Evolutionary conservation across 2,888 invertebrate genomes (phyloP).

Genomic region (Caenorhabditis uteleia): DNA sequence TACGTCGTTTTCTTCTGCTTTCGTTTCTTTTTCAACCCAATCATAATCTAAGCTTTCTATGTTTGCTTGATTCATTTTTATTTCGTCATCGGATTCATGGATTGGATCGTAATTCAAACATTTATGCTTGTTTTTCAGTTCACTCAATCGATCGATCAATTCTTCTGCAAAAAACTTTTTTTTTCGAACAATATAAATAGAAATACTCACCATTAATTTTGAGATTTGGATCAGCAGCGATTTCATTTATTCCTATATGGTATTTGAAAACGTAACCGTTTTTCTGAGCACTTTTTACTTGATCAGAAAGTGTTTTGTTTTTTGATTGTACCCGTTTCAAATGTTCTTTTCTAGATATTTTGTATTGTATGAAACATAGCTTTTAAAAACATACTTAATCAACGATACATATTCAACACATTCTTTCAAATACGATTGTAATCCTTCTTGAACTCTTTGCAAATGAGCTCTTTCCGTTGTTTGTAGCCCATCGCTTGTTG

Average conservation of each 20-base stretch:
- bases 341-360: slow-evolving; percentile 20
- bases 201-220: slow-evolving; percentile 12
- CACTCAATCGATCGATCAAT: slow-evolving; percentile 4
- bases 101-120: slow-evolving; percentile 13
- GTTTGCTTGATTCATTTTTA: background rate
- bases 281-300: slow-evolving; percentile 15
- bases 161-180: slow-evolving; percentile 2
- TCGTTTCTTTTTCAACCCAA: slow-evolving; percentile 3
- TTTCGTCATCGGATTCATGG: background rate
- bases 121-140: slow-evolving; percentile 8
- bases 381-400: slow-evolving; percentile 15
- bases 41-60: slow-evolving; percentile 21
- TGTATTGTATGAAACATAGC: background rate
- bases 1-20: too few species aligned
- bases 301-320: slow-evolving; percentile 13
- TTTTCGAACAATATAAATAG: slow-evolving; percentile 3
- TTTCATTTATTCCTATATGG: slow-evolving; percentile 11
- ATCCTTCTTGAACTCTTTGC: slow-evolving; percentile 26
- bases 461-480: slow-evolving; percentile 29
- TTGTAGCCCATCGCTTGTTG: slow-evolving; percentile 26
- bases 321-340: slow-evolving; percentile 24
- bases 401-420: slow-evolving; percentile 15
- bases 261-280: slow-evolving; percentile 26
- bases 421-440: slow-evolving; percentile 29
- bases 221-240: slow-evolving; percentile 4